phyloP scores from a whole-genome alignment of 2,797 vertebrate genomes.

The Clarias laeviceps region DNA sequence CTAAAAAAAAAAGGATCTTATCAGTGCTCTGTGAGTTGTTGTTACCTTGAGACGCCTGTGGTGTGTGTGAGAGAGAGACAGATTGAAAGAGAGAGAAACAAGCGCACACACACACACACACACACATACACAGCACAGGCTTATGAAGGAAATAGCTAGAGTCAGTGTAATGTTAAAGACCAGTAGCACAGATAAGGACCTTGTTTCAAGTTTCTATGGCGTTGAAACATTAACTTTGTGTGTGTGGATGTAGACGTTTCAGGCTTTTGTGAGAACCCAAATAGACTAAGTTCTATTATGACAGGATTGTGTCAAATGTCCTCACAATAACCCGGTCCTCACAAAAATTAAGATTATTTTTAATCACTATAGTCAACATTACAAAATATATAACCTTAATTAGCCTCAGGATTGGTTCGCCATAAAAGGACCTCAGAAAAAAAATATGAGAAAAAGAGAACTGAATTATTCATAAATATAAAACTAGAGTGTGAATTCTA shows the following conservation, averaged over 20 bases:
- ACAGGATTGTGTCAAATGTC: background rate
- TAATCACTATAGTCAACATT: background rate
- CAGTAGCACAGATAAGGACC: background rate
- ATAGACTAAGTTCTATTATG: background rate
- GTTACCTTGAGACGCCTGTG: background rate
- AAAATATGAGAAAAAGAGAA: background rate
- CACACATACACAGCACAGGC: background rate
- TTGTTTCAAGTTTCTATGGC: background rate
- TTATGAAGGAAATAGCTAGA: background rate
- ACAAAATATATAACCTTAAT: background rate
- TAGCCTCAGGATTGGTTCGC: background rate
- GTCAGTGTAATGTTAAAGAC: background rate
- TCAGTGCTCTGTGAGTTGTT: background rate
- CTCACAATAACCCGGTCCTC: background rate
- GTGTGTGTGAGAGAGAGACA: background rate
- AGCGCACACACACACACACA: background rate
- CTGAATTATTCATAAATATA: background rate
- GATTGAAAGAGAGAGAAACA: background rate
- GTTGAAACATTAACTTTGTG: slow-evolving; percentile 4
- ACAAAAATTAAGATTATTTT: background rate
- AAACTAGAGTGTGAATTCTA: background rate
- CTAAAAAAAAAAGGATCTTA: slow-evolving; percentile 32
- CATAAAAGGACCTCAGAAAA: background rate
- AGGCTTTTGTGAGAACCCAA: background rate
- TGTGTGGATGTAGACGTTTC: background rate